Base-by-base conservation (phyloP, 2,797 vertebrate genomes). In the Rachycentron canadum region DNA sequence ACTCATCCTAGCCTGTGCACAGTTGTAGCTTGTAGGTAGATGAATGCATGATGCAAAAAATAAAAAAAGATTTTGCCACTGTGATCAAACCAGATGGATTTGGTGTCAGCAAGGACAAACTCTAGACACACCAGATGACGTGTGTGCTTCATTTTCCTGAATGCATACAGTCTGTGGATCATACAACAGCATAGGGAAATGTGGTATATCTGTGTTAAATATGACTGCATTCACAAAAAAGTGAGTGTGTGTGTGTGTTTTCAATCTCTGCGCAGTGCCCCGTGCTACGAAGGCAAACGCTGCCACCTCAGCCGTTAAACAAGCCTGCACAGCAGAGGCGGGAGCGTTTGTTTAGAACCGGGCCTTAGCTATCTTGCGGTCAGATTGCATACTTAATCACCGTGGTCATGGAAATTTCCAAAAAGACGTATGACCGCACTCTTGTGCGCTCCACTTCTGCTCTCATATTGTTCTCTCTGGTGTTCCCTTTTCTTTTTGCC, bases 391-490 rank as follows among this genome's bases (percentile, higher is more conserved):
- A 91, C 89, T 94, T 93, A 91, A 93, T 93, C 91, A 93, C 82
- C 85, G 57, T 80, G 85, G 91, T 94, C 93, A 95, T 93, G 94
- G 93, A 94, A 94, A 94, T 93, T 93, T 94, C 92, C 94, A 86
- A 91, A 90, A 89, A 84, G 90, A 88, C 79, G 26, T 86, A 84
- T 89, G 90, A 88, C 87, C 81, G 36, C 85, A 73, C 84, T 77
- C 78, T 80, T 62, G 59, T 49, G 84, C 7, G 32, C 85, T 87
- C 83, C 59, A 68, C 79, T 86, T 84, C 66, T 73, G 76, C 85
- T 75, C 90, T 62, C 50, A 7, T 70, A 81, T 89, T 92, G 82
- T 91, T 90, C 83, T 83, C 70, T 55, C 67, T 84, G 62, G 84
- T 77, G 59, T 83, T 88, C 28, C 70, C 62, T 40, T 81, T 72